A percentile compares a stretch with the other conserved stretches of the same genome.
Conservation (phyloP, 2,888 invertebrate species). For the Ctenicera cuprea region DNA sequence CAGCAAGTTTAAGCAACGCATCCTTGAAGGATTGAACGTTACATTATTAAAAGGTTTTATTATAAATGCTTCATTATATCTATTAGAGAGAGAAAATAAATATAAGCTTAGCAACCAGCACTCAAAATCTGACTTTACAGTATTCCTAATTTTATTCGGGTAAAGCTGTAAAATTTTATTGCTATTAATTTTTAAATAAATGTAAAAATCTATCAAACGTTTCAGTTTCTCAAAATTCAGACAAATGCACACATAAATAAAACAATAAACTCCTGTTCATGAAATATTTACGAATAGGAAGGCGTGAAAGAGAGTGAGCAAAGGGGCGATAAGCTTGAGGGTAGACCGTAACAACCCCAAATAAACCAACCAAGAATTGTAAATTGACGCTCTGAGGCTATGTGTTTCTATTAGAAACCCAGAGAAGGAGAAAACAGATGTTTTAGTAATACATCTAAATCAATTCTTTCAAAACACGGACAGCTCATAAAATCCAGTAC, state of each 20-base stretch:
- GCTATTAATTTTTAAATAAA: too few species aligned
- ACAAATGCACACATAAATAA: constrained; percentile 42
- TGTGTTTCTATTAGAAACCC: constrained; percentile 34
- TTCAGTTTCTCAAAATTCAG: constrained; percentile 12
- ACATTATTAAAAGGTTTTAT: too few species aligned
- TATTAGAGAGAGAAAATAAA: too few species aligned
- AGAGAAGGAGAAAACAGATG: constrained; percentile 26
- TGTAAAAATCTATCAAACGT: constrained; percentile 4
- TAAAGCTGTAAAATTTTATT: too few species aligned
- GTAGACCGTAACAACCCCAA: constrained; percentile 48
- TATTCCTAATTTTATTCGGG: too few species aligned
- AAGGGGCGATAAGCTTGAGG: constrained; percentile 49
- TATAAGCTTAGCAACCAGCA: too few species aligned
- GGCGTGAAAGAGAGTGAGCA: constrained; percentile 45
- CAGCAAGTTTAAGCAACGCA: too few species aligned
- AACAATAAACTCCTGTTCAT: constrained; percentile 43
- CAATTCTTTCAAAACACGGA: constrained; percentile 15
- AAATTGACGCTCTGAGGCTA: constrained; percentile 44
- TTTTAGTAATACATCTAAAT: constrained; percentile 36
- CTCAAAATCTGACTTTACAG: too few species aligned
- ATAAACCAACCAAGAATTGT: constrained; percentile 51
- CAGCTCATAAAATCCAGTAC: not conserved
- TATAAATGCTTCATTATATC: too few species aligned
- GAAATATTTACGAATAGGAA: constrained; percentile 50
- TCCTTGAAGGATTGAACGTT: too few species aligned